Base-by-base conservation (phyloP, 2,113 vertebrate genomes). In the Irena cyanogastra region DNA sequence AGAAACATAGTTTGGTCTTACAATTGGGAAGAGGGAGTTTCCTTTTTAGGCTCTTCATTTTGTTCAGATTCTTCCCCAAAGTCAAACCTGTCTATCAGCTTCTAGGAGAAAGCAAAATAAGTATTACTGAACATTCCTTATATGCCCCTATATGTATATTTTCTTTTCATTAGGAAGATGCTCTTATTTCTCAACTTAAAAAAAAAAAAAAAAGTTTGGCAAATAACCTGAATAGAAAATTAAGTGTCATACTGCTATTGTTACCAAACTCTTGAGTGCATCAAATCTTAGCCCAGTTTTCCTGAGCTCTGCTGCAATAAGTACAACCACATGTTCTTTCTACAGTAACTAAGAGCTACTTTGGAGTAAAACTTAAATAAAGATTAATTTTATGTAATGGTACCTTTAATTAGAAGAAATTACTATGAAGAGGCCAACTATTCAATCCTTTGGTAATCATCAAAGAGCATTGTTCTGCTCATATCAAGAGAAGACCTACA, bases 31-130 rank as follows among this genome's bases (percentile, higher is more conserved):
- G 98, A 93, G 33, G 98, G 95, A 8, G 98, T 97, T 97, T 99
- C 99, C 96, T 99, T 99, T 97, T 99, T 99, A 63, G 98, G 97
- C 60, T 99, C 99, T 94, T 99, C 99, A 77, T 94, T 98, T 60
- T 98, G 98, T 84, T 99, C 99, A 82, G 98, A 97, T 92, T 99
- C 99, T 81, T 98, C 99, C 31, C 98, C 98, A 94, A 99, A 99
- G 96, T 99, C 99, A 98, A 99, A 99, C 71, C 99, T 98, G 94
- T 99, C 99, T 97, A 99, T 98, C 94, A 99, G 98, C 97, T 99
- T 99, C 99, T 99, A 95, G 76, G 75, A 94, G 21, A 95, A 89
- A 80, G 41, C 59, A 42, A 94, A 83, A 18, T 15, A 94, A 77
- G 19, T 19, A 47, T 95, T 89, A 96, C 10, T 84, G 22, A 78